phyloP scores from a whole-genome alignment of 2,113 vertebrate species.

The Hypanus sabinus region DNA sequence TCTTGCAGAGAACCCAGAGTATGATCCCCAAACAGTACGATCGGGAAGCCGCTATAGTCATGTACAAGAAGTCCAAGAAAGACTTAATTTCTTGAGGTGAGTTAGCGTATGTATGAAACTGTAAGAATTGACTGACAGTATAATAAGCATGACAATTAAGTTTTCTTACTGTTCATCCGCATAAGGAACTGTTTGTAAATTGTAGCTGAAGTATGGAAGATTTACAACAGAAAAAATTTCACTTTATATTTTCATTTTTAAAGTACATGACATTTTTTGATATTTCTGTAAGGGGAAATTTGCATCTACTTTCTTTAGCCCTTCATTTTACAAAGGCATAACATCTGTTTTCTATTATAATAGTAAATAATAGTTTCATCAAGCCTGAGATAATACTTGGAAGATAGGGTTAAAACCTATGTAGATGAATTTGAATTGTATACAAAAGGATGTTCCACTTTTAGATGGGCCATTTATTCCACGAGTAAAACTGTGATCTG shows the following conservation, averaged over 20 bases:
- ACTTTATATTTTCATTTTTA: not conserved
- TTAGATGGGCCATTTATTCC: not conserved
- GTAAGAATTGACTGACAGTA: not conserved
- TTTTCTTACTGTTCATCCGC: not conserved
- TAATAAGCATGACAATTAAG: not conserved
- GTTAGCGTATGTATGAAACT: not conserved
- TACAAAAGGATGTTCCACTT: not conserved
- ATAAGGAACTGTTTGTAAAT: no score
- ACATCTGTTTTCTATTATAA: not conserved
- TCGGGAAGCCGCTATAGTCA: constrained; percentile 96
- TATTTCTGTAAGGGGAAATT: not conserved
- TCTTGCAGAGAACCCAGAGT: constrained; percentile 82
- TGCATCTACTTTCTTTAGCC: not conserved
- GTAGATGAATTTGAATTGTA: not conserved
- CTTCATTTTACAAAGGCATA: not conserved
- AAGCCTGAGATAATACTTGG: not conserved
- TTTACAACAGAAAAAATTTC: not conserved
- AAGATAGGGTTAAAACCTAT: not conserved
- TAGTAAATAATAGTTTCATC: not conserved
- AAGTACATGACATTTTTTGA: not conserved
- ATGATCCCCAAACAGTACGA: constrained; percentile 94
- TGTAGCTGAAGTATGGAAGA: not conserved
- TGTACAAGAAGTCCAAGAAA: constrained; percentile 95
- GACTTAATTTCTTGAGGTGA: constrained; percentile 92
- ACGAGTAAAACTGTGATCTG: not conserved